Evolutionary conservation across 2,113 vertebrate genomes (phyloP).

Genomic region (Crotalus tigris): DNA sequence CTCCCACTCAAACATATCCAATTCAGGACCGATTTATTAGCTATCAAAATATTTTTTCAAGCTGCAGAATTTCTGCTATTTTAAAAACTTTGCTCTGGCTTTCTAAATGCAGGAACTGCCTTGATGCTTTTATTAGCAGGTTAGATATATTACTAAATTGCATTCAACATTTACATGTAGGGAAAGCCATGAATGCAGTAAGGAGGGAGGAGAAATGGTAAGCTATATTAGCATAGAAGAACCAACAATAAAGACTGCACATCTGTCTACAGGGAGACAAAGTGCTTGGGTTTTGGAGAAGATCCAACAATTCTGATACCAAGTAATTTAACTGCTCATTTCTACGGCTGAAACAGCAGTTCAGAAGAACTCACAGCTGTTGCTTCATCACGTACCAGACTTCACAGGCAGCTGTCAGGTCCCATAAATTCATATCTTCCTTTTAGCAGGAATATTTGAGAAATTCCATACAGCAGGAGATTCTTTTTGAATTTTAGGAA

Average conservation of each 20-base stretch:
- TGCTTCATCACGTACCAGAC: neutral
- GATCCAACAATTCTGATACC: neutral
- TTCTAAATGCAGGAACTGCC: neutral
- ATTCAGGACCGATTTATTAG: neutral
- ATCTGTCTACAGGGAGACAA: neutral
- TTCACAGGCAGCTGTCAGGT: neutral
- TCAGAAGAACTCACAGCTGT: constrained; percentile 13
- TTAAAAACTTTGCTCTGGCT: neutral
- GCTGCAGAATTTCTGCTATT: neutral
- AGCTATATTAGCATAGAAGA: neutral
- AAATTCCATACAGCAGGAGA: neutral
- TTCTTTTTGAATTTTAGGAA: neutral
- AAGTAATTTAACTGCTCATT: neutral
- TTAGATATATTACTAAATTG: neutral
- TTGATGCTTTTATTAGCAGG: neutral
- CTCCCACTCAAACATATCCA: neutral
- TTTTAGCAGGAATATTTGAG: neutral
- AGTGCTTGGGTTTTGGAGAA: neutral
- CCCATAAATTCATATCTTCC: neutral
- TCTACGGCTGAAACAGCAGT: neutral
- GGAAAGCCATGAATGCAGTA: neutral
- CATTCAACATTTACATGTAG: neutral
- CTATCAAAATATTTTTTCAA: neutral
- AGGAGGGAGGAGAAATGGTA: neutral
- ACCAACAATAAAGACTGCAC: neutral